These are phyloP conservation scores for Papilio demoleus DNA, from an alignment of 2,888 invertebrate genomes.

Conservation along the genomic window DNA sequence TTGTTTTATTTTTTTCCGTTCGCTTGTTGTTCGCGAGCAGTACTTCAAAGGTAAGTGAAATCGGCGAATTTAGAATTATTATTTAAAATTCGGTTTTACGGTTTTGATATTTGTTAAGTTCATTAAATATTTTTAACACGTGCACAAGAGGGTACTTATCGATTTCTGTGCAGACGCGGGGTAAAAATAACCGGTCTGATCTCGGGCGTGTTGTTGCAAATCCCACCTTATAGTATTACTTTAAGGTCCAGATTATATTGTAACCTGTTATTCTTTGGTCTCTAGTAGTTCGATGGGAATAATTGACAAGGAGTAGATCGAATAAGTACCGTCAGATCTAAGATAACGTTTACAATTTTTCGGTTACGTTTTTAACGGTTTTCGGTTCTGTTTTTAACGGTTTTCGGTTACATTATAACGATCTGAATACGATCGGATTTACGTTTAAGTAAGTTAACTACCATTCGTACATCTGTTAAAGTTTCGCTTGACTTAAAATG, in stretches of 20 bases:
- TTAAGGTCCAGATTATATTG: slow-evolving; percentile 48
- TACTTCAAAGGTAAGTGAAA: slow-evolving; percentile 63
- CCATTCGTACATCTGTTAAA: not conserved
- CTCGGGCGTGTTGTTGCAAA: slow-evolving; percentile 45
- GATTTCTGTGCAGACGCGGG: slow-evolving; percentile 61
- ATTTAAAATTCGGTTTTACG: slow-evolving; percentile 41
- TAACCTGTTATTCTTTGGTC: slow-evolving; percentile 32
- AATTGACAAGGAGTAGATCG: slow-evolving; percentile 35
- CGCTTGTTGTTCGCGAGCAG: slow-evolving; percentile 56
- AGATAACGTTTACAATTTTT: slow-evolving; percentile 10
- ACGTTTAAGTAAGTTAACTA: not conserved
- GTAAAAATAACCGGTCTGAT: slow-evolving; percentile 59
- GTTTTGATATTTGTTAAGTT: slow-evolving; percentile 19
- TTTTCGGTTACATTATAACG: not conserved
- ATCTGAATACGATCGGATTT: no score
- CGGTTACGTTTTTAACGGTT: not conserved
- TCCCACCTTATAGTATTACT: slow-evolving; percentile 44
- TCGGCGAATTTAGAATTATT: not conserved
- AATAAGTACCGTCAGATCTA: slow-evolving; percentile 22
- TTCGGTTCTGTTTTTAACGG: not conserved
- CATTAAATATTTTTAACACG: slow-evolving; percentile 51
- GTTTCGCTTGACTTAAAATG: not conserved
- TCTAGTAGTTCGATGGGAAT: slow-evolving; percentile 23
- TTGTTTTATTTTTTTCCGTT: slow-evolving; percentile 44
- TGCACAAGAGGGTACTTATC: slow-evolving; percentile 55